Evolutionary conservation across 2,888 invertebrate genomes (phyloP).

Genomic region (Glyphotaelius pellucidus): DNA sequence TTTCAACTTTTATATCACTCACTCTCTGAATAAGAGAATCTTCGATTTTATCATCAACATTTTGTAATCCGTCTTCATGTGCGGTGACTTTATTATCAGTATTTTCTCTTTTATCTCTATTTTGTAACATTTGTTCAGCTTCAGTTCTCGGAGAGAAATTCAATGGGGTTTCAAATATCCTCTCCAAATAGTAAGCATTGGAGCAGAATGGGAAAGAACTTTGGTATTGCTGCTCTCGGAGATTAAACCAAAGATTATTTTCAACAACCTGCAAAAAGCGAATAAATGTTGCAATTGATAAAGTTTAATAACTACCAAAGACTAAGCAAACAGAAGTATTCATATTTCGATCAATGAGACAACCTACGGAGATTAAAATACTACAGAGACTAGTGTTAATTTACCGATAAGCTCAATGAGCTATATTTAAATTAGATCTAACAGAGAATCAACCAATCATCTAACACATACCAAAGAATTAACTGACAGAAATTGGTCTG

Average conservation of each 20-base stretch:
- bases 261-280: constrained; percentile 70
- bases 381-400: neutral
- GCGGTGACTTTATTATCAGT: neutral
- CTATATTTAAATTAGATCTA: too few relatives aligned
- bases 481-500: neutral
- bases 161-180: constrained; percentile 1
- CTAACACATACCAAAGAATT: too few relatives aligned
- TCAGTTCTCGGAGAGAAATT: neutral
- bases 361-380: neutral
- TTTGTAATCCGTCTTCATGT: constrained; percentile 4
- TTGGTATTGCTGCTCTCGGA: constrained; percentile 80
- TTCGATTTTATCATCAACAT: neutral
- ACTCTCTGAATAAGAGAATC: neutral
- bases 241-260: constrained; percentile 78
- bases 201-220: constrained; percentile 74
- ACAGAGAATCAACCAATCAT: too few relatives aligned
- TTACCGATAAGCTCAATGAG: neutral
- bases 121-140: neutral
- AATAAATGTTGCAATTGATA: neutral
- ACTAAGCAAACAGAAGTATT: neutral
- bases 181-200: constrained; percentile 69
- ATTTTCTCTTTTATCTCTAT: neutral
- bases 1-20: neutral
- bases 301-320: neutral
- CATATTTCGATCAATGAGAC: too few relatives aligned